A percentile compares a stretch with the other conserved stretches of the same genome.
phyloP scores from a whole-genome alignment of 2,113 vertebrate species.

The Sprattus sprattus region DNA sequence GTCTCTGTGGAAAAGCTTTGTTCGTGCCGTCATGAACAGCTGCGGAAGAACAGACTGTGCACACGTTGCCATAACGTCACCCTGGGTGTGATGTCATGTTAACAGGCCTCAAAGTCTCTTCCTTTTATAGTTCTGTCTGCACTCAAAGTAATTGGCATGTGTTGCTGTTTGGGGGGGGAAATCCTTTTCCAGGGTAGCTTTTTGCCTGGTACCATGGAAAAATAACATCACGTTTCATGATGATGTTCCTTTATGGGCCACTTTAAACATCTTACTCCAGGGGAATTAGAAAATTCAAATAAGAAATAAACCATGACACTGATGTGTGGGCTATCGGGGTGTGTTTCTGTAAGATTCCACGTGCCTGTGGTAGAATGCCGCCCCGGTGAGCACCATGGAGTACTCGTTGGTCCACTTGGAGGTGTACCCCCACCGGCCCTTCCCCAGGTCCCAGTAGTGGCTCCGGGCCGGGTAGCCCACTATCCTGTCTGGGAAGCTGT shows the following conservation, averaged over 20 bases:
- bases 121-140: not conserved
- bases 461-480: constrained; percentile 77
- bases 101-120: not conserved
- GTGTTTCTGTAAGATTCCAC: not conserved
- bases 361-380: constrained; percentile 79
- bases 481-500: constrained; percentile 76
- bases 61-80: not conserved
- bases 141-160: not conserved
- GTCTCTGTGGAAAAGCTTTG: not conserved
- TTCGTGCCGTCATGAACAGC: not conserved
- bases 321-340: not conserved
- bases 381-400: constrained; percentile 79
- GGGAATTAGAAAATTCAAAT: not conserved
- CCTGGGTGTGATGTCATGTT: not conserved
- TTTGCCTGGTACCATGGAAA: not conserved
- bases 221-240: not conserved
- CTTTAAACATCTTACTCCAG: not conserved
- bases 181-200: not conserved
- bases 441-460: constrained; percentile 76
- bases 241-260: not conserved
- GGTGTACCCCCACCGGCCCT: constrained; percentile 76
- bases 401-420: constrained; percentile 81
- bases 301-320: not conserved
- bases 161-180: not conserved
- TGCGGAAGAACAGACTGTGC: not conserved